Evolutionary conservation across 2,797 vertebrate genomes (phyloP).

Genomic region (Cichlasoma orientale): DNA sequence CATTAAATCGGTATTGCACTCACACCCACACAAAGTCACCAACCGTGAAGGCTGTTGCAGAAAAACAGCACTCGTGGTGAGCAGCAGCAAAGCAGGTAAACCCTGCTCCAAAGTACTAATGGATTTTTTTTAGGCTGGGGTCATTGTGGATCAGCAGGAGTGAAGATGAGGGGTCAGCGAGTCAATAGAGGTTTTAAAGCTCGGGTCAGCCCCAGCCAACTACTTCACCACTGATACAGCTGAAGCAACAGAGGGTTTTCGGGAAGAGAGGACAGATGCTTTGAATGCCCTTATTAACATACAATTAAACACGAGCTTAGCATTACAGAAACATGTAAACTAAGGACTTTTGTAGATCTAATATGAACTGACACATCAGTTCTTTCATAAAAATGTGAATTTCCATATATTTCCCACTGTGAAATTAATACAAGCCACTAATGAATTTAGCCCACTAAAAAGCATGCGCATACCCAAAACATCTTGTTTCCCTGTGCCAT

Average conservation of each 20-base stretch:
- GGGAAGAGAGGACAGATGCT: not conserved
- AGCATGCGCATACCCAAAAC: not conserved
- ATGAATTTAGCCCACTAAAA: not conserved
- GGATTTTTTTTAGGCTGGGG: slow-evolving; percentile 54
- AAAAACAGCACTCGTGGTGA: slow-evolving; percentile 27
- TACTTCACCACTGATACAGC: slow-evolving; percentile 28
- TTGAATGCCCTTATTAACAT: slow-evolving; percentile 30
- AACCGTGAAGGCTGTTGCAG: slow-evolving; percentile 28
- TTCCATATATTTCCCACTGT: not conserved
- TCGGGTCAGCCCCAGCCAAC: slow-evolving; percentile 17
- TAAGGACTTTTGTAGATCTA: slow-evolving; percentile 15
- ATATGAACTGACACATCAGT: not conserved
- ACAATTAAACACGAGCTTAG: slow-evolving; percentile 34
- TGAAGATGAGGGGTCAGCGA: slow-evolving; percentile 55
- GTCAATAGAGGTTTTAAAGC: slow-evolving; percentile 57
- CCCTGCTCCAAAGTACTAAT: slow-evolving; percentile 47
- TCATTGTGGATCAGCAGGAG: slow-evolving; percentile 53
- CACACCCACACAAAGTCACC: slow-evolving; percentile 33
- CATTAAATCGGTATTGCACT: slow-evolving; percentile 40
- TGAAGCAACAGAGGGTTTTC: slow-evolving; percentile 5
- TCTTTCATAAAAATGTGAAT: not conserved
- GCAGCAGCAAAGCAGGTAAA: slow-evolving; percentile 47
- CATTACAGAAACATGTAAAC: slow-evolving; percentile 30
- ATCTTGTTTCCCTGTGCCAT: not conserved
- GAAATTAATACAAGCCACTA: not conserved